Conservation (phyloP, 2,113 vertebrate species). For the Calidris pygmaea region DNA sequence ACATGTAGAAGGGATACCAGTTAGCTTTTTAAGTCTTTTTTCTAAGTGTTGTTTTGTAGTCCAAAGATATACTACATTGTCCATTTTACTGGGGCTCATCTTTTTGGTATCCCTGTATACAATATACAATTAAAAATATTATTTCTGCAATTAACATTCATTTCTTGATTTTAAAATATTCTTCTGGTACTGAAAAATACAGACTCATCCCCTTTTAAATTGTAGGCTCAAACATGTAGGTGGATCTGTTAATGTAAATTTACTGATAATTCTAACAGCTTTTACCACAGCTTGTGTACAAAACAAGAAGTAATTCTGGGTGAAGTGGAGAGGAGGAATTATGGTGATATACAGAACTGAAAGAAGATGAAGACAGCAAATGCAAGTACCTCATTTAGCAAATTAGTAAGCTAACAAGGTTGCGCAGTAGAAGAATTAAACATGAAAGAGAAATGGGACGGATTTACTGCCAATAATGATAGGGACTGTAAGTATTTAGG, state of each 20-base stretch:
- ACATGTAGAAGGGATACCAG: neutral
- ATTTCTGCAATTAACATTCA: neutral
- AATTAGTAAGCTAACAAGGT: neutral
- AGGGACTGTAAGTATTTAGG: neutral
- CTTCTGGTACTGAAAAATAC: neutral
- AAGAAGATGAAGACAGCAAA: neutral
- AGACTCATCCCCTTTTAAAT: neutral
- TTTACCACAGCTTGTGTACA: neutral
- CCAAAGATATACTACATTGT: neutral
- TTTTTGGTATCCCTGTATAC: conserved; percentile 9
- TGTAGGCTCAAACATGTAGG: neutral
- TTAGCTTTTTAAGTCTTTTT: neutral
- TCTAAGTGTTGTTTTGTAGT: neutral
- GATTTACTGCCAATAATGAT: neutral
- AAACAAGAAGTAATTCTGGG: neutral
- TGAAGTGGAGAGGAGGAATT: neutral
- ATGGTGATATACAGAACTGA: neutral
- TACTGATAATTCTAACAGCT: neutral
- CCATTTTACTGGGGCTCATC: neutral
- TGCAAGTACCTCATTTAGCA: neutral
- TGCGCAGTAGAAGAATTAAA: neutral
- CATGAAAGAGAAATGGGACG: neutral
- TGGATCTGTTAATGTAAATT: neutral
- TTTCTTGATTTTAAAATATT: neutral
- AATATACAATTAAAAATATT: neutral